These are phyloP conservation scores for Chrysocyon brachyurus DNA, from an alignment of 2,797 vertebrate species.

Conservation along the genomic window DNA sequence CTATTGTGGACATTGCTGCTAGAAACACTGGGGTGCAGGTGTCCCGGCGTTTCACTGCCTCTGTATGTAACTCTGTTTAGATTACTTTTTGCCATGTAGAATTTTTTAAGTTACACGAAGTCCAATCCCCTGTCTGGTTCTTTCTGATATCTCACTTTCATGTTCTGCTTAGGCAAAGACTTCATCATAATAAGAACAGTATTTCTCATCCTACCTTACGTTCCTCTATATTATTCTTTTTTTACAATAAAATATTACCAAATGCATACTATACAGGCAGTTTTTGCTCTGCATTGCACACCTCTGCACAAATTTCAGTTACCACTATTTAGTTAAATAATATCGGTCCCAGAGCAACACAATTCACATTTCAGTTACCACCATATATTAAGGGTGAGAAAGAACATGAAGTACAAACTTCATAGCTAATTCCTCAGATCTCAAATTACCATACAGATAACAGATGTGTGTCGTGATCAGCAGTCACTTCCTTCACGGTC, in stretches of 20 bases:
- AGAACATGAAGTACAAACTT: neutral
- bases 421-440: neutral
- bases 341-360: neutral
- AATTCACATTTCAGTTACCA: slow-evolving; percentile 14
- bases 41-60: too few species aligned
- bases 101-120: neutral
- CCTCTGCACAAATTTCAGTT: neutral
- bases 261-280: neutral
- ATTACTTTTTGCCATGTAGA: neutral
- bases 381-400: neutral
- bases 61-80: neutral
- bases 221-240: neutral
- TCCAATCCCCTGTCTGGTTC: neutral
- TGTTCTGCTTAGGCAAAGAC: neutral
- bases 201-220: neutral
- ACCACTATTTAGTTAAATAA: neutral
- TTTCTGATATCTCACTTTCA: neutral
- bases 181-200: neutral
- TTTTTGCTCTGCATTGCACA: neutral
- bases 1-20: too few species aligned
- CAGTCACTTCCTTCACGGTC: neutral
- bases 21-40: too few species aligned
- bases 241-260: neutral
- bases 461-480: neutral
- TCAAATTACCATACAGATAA: neutral